Evolutionary conservation across 64 coral and sea anemone species (phyloP), one percentile per base, ranked within the genome.

Genomic region (Pocillopora verrucosa): DNA sequence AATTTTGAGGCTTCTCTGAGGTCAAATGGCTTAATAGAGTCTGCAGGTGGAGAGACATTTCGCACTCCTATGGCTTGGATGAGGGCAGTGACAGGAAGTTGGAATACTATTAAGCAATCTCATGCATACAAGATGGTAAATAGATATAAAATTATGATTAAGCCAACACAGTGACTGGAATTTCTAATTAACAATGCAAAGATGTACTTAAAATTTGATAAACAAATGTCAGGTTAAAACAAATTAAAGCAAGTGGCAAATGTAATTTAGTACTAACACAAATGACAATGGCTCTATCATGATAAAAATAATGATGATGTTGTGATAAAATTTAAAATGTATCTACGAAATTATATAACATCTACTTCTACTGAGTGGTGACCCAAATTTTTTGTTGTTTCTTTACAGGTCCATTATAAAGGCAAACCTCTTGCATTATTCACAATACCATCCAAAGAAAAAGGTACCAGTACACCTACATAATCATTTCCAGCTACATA

Each of bases 11-110:
- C 94, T 16, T 96, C 94, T 0, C 16, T 96, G 17, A 89, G 83
- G 87, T 62, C 65, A 88, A 96, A 80, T 80, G 94, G 94, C 9
- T 60, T 88, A n/a, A 96, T 96, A 67, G 86, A 96, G 64, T 96
- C 94, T 14, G 84, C 90, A 34, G 91, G 91, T 16, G 94, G 94
- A 45, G 94, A 96, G 59, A 92, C 85, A 61, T 96, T 92, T 57
- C 90, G 83, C 25, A 96, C 87, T 0, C 94, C 94, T 19, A 84
- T 96, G 91, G 90, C 90, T 25, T 96, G 94, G 94, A 41, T 96
- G 60, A 96, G 89, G 41, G 94, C 90, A 80, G 91, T 96, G 14
- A 96, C 91, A 65, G 94, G 94, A 24, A 96, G 94, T 61, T 70
- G 89, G 59, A 96, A 57, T 58, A 78, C 36, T 34, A 16, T 93